Conservation (phyloP, 2,888 invertebrate genomes). For the Pelosia muscerda region DNA sequence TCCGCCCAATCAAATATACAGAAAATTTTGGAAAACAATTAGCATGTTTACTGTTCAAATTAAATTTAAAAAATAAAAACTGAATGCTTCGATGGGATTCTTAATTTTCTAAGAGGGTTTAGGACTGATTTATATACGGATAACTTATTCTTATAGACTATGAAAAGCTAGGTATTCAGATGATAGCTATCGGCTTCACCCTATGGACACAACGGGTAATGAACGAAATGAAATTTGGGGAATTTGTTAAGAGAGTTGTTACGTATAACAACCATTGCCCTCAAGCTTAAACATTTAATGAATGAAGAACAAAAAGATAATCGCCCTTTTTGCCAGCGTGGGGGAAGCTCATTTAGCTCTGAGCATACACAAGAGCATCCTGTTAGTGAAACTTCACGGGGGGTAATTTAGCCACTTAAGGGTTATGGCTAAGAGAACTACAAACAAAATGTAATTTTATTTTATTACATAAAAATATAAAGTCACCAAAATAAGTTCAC, state of each 20-base stretch:
- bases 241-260: neutral
- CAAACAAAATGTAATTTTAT: too few species aligned
- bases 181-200: neutral
- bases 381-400: conserved; percentile 12
- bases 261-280: neutral
- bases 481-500: too few species aligned
- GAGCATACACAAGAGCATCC: conserved; percentile 1
- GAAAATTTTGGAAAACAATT: too few species aligned
- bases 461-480: too few species aligned
- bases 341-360: conserved; percentile 3
- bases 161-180: neutral
- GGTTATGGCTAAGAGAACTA: neutral
- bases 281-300: neutral
- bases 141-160: neutral
- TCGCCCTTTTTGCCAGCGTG: conserved; percentile 3
- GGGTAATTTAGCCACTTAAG: conserved; percentile 20
- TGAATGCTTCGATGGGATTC: too few species aligned
- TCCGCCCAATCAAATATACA: too few species aligned
- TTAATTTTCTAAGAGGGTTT: too few species aligned
- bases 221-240: neutral
- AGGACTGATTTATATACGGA: neutral
- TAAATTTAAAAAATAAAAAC: too few species aligned
- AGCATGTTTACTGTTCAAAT: too few species aligned
- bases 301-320: neutral
- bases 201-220: neutral